These are phyloP conservation scores for Entomobrya proxima DNA, from an alignment of 2,888 invertebrate genomes.

Conservation along the genomic window DNA sequence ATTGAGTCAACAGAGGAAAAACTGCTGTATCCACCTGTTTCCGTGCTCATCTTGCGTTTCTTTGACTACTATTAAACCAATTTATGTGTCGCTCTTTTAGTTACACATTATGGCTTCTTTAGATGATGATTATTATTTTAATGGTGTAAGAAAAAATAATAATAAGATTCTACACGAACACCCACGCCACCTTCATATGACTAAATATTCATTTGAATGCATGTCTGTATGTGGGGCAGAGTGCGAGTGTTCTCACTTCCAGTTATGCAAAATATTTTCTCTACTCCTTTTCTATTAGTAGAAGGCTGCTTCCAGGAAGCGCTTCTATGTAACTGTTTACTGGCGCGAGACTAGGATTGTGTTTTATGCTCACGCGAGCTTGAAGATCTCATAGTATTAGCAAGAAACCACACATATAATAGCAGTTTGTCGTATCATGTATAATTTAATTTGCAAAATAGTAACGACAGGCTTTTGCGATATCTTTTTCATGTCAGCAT, in stretches of 20 bases:
- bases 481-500: conserved; percentile 7
- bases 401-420: background rate
- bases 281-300: background rate
- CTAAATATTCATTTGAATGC: background rate
- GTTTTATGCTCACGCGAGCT: background rate
- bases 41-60: background rate
- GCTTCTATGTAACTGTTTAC: background rate
- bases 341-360: background rate
- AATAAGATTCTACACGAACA: too few species aligned
- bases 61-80: background rate
- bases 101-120: too few species aligned
- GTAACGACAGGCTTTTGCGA: background rate
- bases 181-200: background rate
- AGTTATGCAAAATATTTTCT: conserved; percentile 2
- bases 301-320: background rate
- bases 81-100: background rate
- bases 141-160: too few species aligned
- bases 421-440: too few species aligned
- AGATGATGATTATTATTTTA: too few species aligned
- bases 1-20: conserved; percentile 19
- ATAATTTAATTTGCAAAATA: background rate
- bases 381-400: background rate
- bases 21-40: conserved; percentile 53
- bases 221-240: background rate
- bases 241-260: background rate